phyloP scores from a whole-genome alignment of 2,113 vertebrate genomes.

The Columba janthina region DNA sequence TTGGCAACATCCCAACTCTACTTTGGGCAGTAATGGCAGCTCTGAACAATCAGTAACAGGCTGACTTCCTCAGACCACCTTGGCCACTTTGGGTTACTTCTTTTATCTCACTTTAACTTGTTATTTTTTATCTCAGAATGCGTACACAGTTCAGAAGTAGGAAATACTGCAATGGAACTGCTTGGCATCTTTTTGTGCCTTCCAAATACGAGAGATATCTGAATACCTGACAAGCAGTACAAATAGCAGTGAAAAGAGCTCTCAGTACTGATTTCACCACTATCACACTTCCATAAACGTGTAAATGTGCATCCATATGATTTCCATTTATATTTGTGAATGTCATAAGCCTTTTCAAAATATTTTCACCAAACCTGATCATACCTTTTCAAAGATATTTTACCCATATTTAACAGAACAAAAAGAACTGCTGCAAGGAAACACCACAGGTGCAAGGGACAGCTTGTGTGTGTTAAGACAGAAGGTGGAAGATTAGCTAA shows the following conservation, averaged over 20 bases:
- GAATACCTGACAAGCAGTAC: neutral
- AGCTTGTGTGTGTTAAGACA: neutral
- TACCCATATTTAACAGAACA: neutral
- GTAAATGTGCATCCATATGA: fast-evolving
- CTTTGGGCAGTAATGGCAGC: neutral
- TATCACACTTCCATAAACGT: neutral
- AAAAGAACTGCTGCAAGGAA: neutral
- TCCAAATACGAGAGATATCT: neutral
- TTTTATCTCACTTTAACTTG: neutral
- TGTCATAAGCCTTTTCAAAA: neutral
- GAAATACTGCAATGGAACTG: neutral
- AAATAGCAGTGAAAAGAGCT: neutral
- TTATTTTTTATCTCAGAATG: neutral
- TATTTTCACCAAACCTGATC: neutral
- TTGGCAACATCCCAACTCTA: neutral
- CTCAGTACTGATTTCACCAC: neutral
- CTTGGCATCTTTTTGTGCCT: neutral
- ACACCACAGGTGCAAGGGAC: neutral
- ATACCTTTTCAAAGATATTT: neutral
- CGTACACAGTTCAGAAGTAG: neutral
- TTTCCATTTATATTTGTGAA: neutral
- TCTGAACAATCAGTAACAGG: too few species aligned
- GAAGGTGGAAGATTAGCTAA: constrained; percentile 3
- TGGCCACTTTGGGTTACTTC: neutral
- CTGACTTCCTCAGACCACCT: neutral